phyloP scores from a whole-genome alignment of 2,113 vertebrate species.

The Hystrix brachyura region DNA sequence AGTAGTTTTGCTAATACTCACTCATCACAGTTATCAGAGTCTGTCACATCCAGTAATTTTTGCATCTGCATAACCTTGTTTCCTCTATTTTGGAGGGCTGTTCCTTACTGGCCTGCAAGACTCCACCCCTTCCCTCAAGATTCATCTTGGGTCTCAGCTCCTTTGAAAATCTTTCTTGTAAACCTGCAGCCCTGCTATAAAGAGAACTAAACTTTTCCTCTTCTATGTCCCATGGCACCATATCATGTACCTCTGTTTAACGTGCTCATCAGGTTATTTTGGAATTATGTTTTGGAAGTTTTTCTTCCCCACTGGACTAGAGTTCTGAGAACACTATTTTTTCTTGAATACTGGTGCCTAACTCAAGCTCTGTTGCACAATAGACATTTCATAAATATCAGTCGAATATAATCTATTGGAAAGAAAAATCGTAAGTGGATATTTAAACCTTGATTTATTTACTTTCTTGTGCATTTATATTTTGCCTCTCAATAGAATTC shows the following conservation, averaged over 20 bases:
- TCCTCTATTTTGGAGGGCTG: background rate
- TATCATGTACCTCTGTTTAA: background rate
- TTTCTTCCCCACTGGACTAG: background rate
- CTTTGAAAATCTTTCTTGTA: background rate
- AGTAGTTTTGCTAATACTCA: background rate
- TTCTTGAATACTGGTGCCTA: background rate
- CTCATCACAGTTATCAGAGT: background rate
- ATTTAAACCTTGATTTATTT: constrained; percentile 32
- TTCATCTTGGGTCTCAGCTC: background rate
- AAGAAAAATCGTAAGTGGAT: constrained; percentile 17
- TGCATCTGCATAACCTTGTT: background rate
- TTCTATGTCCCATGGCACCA: background rate
- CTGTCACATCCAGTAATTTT: background rate
- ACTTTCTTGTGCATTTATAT: background rate
- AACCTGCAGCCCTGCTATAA: background rate
- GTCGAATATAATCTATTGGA: background rate
- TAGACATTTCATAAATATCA: background rate
- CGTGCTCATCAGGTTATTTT: background rate
- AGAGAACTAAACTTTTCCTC: background rate
- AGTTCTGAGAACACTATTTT: background rate
- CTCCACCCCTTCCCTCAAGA: background rate
- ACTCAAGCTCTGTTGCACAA: background rate
- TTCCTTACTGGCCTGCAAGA: background rate
- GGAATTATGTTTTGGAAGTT: background rate
- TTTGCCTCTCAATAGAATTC: background rate